Conservation (phyloP, 2,797 vertebrate genomes). For the Pangasius mekongensis region DNA sequence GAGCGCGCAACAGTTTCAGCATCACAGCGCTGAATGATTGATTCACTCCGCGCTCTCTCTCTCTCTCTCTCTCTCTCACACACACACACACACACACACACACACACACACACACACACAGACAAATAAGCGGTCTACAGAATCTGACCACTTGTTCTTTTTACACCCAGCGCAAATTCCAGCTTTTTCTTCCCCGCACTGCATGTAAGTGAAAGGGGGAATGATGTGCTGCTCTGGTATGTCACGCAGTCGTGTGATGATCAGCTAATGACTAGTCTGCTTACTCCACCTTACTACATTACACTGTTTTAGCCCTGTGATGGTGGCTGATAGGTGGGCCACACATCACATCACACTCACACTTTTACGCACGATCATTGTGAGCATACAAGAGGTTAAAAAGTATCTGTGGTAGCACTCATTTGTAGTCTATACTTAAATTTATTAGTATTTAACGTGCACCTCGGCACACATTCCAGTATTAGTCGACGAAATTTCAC, state of each 20-base stretch:
- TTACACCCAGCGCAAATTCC: background rate
- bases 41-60: conserved; percentile 30
- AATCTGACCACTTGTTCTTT: background rate
- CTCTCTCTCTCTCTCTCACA: conserved; percentile 4
- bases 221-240: background rate
- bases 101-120: background rate
- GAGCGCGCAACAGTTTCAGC: conserved; percentile 56
- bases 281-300: background rate
- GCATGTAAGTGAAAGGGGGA: background rate
- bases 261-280: background rate
- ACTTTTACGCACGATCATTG: conserved; percentile 9
- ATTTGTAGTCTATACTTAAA: background rate
- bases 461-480: background rate
- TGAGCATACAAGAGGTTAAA: conserved; percentile 3
- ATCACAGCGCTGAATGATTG: conserved; percentile 53
- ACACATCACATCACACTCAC: conserved; percentile 1
- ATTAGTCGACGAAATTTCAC: background rate
- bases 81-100: background rate
- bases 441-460: background rate
- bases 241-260: background rate
- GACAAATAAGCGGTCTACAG: conserved; percentile 3
- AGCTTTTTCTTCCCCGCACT: background rate
- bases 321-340: conserved; percentile 4
- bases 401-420: background rate
- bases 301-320: background rate